These are phyloP conservation scores for Theristicus caerulescens DNA, from an alignment of 2,113 vertebrate genomes.

Conservation along the genomic window DNA sequence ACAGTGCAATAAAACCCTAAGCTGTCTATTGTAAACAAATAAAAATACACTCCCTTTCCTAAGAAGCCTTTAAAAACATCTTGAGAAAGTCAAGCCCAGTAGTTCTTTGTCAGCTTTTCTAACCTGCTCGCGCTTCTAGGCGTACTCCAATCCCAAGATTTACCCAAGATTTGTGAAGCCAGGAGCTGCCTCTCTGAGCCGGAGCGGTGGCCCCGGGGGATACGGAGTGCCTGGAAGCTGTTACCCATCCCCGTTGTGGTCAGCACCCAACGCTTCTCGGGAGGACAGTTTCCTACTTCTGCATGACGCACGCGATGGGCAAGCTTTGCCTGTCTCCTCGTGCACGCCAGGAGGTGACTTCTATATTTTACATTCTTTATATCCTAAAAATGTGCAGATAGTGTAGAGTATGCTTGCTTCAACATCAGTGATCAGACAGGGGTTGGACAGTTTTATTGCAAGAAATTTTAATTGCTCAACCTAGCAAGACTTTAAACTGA, in stretches of 20 bases:
- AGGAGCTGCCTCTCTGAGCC: neutral
- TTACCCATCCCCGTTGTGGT: neutral
- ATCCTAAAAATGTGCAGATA: neutral
- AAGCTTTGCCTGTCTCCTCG: neutral
- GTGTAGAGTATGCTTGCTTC: fast-evolving
- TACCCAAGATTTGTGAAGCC: neutral
- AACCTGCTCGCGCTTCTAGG: fast-evolving
- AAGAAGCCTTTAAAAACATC: neutral
- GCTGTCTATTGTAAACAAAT: neutral
- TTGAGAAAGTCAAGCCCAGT: neutral
- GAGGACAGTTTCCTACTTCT: neutral
- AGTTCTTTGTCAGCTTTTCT: neutral
- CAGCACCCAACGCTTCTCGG: neutral
- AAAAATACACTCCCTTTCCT: constrained; percentile 20
- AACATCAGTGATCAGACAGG: neutral
- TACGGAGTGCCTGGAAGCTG: neutral
- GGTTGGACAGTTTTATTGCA: neutral
- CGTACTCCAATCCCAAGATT: neutral
- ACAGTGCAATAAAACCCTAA: constrained; percentile 30
- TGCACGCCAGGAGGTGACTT: neutral
- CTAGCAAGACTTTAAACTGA: neutral
- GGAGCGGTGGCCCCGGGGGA: neutral
- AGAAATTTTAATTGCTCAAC: neutral
- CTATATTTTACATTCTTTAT: neutral
- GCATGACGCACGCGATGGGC: neutral